phyloP scores from a whole-genome alignment of 2,113 vertebrate genomes.

The Platysternon megacephalum region DNA sequence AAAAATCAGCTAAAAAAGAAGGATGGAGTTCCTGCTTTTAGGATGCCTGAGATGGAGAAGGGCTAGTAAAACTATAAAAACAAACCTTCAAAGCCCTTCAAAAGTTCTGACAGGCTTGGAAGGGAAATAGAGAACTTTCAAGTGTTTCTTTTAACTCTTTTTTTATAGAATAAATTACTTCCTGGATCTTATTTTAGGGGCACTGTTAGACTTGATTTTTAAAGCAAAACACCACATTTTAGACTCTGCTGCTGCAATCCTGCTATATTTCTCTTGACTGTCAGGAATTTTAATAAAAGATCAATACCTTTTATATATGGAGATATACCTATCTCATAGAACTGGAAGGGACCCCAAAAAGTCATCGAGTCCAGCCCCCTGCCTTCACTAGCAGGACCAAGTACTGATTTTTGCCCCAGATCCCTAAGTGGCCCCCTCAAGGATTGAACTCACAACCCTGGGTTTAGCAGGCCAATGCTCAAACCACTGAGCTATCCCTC shows the following conservation, averaged over 20 bases:
- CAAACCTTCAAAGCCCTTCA: conserved; percentile 60
- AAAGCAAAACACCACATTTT: conserved; percentile 6
- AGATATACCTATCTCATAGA: no score
- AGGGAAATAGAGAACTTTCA: conserved; percentile 58
- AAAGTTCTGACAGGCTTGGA: conserved; percentile 57
- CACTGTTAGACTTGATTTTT: conserved; percentile 8
- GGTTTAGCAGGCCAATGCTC: no score
- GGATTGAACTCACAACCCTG: no score
- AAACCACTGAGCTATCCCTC: no score
- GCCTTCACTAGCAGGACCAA: no score
- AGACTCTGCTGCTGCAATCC: neutral
- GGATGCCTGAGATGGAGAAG: conserved; percentile 45
- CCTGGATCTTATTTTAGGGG: conserved; percentile 51
- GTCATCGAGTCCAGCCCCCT: no score
- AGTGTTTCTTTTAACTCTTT: conserved; percentile 43
- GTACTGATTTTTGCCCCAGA: no score
- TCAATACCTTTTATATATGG: no score
- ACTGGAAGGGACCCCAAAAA: no score
- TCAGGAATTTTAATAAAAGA: neutral
- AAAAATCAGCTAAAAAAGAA: conserved; percentile 58
- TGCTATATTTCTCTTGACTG: conserved; percentile 1
- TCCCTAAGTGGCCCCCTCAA: no score
- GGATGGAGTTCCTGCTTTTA: conserved; percentile 61
- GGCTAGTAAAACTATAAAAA: conserved; percentile 27
- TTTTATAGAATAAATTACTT: conserved; percentile 37